Evolutionary conservation across 2,888 invertebrate genomes (phyloP).

Genomic region (Amiota minor): DNA sequence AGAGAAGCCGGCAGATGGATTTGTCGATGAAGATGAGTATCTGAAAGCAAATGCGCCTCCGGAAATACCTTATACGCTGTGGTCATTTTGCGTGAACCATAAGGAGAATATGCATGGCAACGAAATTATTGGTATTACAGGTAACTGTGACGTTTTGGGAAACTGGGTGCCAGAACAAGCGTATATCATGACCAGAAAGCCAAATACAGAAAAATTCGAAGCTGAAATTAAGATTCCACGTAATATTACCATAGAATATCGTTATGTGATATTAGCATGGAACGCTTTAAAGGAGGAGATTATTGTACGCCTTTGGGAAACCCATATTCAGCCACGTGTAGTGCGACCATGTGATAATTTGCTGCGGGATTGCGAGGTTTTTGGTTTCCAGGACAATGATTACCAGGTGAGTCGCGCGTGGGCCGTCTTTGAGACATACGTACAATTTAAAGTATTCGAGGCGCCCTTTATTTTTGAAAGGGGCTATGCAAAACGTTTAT

Average conservation of each 20-base stretch:
- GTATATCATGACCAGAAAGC: slow-evolving; percentile 70
- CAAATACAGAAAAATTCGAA: slow-evolving; percentile 32
- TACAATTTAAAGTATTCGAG: slow-evolving; percentile 86
- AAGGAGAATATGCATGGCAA: slow-evolving; percentile 74
- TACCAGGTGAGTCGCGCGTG: slow-evolving; percentile 83
- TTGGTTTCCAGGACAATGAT: slow-evolving; percentile 78
- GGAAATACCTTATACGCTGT: slow-evolving; percentile 55
- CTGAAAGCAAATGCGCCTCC: slow-evolving; percentile 54
- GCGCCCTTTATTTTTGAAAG: slow-evolving; percentile 83
- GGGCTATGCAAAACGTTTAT: slow-evolving; percentile 78
- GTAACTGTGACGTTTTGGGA: slow-evolving; percentile 80
- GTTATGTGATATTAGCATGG: slow-evolving; percentile 83
- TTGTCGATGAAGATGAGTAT: background rate
- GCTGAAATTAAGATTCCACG: slow-evolving; percentile 78
- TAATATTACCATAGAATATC: slow-evolving; percentile 79
- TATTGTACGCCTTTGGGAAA: slow-evolving; percentile 85
- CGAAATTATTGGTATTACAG: slow-evolving; percentile 81
- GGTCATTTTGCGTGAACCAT: slow-evolving; percentile 76
- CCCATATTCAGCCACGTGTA: slow-evolving; percentile 79
- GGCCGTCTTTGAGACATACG: slow-evolving; percentile 84
- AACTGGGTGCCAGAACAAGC: slow-evolving; percentile 79
- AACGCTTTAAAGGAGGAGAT: slow-evolving; percentile 75
- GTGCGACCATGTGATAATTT: slow-evolving; percentile 73
- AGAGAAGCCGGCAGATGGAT: background rate
- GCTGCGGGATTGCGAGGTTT: slow-evolving; percentile 75